Evolutionary conservation across 2,888 invertebrate species (phyloP).

Genomic region (Meghimatium bilineatum): DNA sequence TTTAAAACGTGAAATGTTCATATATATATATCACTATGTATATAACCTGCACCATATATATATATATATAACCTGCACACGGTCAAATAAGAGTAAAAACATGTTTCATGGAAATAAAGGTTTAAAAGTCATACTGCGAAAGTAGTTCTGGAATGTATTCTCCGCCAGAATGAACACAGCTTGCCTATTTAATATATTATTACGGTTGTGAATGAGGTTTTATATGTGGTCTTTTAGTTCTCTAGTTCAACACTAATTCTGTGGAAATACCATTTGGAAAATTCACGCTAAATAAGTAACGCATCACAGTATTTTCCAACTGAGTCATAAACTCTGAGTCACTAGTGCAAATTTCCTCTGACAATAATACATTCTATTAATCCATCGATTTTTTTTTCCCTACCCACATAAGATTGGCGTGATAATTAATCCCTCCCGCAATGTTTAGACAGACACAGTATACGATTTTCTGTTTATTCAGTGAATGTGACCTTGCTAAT

Average conservation of each 20-base stretch:
- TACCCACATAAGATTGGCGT: neutral
- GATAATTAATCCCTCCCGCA: neutral
- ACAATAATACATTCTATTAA: neutral
- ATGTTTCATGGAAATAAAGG: no score
- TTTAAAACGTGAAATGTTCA: no score
- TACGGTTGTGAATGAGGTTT: no score
- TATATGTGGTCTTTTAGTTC: no score
- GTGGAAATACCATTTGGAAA: constrained; percentile 10
- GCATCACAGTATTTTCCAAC: neutral
- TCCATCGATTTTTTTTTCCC: neutral
- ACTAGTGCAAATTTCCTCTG: neutral
- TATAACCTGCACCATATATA: no score
- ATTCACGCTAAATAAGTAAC: neutral
- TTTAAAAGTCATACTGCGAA: no score
- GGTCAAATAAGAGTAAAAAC: no score
- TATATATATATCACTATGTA: no score
- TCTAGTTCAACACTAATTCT: neutral
- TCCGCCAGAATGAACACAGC: no score
- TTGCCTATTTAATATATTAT: no score
- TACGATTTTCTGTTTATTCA: neutral
- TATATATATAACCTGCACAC: no score
- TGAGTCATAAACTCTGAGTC: neutral
- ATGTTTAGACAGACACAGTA: neutral
- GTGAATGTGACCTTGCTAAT: neutral
- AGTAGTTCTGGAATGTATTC: no score